Conservation (phyloP, 2,888 invertebrate species). For the Alloplasta piceator region DNA sequence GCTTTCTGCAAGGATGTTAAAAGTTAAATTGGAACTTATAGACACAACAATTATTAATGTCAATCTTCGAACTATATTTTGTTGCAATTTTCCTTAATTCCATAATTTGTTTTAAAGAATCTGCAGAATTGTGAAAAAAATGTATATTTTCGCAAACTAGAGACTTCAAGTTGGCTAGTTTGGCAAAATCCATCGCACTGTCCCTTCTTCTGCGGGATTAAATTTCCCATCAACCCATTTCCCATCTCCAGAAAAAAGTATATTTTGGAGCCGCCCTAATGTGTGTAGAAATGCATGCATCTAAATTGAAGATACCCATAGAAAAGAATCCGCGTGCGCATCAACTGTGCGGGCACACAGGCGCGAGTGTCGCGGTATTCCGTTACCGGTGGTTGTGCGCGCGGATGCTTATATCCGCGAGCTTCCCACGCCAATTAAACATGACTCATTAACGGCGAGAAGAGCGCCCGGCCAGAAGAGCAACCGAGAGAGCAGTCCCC, state of each 20-base stretch:
- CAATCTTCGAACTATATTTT: too few relatives aligned
- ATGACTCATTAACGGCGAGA: conserved; percentile 83
- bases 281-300: not conserved
- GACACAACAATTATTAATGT: too few relatives aligned
- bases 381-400: conserved; percentile 74
- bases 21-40: too few relatives aligned
- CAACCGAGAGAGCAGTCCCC: conserved; percentile 27
- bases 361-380: conserved; percentile 74
- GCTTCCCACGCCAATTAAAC: conserved; percentile 84
- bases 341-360: conserved; percentile 65
- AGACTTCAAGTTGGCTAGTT: too few relatives aligned
- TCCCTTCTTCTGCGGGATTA: too few relatives aligned
- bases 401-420: conserved; percentile 76
- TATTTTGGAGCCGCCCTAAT: not conserved
- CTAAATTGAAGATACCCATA: conserved; percentile 33
- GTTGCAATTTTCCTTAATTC: too few relatives aligned
- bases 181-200: not conserved
- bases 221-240: too few relatives aligned
- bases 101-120: too few relatives aligned
- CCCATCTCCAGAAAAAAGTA: too few relatives aligned
- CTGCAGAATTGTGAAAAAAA: too few relatives aligned
- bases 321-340: conserved; percentile 54
- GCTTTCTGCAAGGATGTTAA: too few relatives aligned
- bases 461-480: conserved; percentile 67
- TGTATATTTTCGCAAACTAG: too few relatives aligned